These are phyloP conservation scores for Apodemia mormo DNA, from an alignment of 2,888 invertebrate genomes.

Conservation along the genomic window DNA sequence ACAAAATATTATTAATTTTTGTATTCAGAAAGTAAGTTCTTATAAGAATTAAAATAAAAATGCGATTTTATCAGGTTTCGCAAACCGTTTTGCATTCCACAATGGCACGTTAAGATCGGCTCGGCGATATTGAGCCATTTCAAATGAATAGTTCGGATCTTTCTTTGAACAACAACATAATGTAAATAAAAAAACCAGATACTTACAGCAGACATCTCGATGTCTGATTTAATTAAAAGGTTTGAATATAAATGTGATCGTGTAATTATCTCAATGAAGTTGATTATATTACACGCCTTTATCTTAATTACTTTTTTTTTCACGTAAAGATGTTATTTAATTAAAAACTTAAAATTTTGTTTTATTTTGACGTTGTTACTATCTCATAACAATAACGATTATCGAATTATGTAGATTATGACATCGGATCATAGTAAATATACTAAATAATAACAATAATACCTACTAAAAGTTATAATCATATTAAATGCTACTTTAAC, in stretches of 20 bases:
- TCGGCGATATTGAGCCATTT: conserved; percentile 4
- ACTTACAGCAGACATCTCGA: not conserved
- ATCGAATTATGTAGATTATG: too few relatives aligned
- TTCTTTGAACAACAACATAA: not conserved
- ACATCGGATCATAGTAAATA: too few relatives aligned
- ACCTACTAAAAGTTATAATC: too few relatives aligned
- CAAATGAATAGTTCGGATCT: conserved; percentile 1
- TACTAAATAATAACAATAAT: too few relatives aligned
- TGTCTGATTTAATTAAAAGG: conserved; percentile 10
- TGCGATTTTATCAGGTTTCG: not conserved
- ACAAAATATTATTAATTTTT: too few relatives aligned
- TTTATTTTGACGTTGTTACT: not conserved
- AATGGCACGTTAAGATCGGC: conserved; percentile 4
- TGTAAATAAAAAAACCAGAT: too few relatives aligned
- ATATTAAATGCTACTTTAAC: too few relatives aligned
- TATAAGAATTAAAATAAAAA: not conserved
- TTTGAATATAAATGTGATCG: not conserved
- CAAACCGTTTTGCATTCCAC: conserved; percentile 3
- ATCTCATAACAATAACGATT: too few relatives aligned
- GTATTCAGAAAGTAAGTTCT: too few relatives aligned
- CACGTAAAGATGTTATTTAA: not conserved
- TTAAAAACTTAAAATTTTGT: not conserved
- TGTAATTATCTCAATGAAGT: not conserved
- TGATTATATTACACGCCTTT: not conserved
- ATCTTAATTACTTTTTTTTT: not conserved